These are phyloP conservation scores for Anas bernieri DNA, from an alignment of 2,797 vertebrate species.

Conservation along the genomic window DNA sequence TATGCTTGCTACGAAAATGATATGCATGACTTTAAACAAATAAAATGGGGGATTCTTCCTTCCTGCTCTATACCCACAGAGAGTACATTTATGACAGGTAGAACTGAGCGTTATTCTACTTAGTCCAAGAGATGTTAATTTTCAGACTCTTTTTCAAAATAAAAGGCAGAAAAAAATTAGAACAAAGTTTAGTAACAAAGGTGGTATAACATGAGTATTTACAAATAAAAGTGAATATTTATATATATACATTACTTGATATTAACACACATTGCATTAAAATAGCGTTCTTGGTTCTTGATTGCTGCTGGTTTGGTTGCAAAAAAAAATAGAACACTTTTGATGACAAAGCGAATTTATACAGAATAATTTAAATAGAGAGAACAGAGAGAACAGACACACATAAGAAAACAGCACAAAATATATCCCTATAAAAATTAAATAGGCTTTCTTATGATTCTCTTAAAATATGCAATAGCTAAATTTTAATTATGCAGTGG, in stretches of 20 bases:
- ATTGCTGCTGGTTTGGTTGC: neutral
- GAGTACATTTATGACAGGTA: neutral
- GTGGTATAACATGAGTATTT: neutral
- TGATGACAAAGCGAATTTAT: neutral
- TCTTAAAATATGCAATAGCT: neutral
- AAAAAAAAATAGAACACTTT: neutral
- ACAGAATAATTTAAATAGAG: conserved; percentile 30
- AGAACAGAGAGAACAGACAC: neutral
- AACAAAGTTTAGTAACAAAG: neutral
- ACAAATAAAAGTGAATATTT: neutral
- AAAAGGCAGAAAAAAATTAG: neutral
- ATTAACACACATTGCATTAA: neutral
- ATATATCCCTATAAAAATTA: neutral
- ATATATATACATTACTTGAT: neutral
- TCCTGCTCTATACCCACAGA: neutral
- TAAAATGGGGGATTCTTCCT: neutral
- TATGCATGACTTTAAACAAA: neutral
- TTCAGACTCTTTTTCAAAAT: too few relatives aligned
- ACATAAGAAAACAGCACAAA: neutral
- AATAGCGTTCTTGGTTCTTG: neutral
- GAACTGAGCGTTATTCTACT: neutral
- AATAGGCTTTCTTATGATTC: neutral
- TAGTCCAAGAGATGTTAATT: neutral
- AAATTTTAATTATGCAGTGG: neutral
- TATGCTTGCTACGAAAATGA: neutral